Evolutionary conservation across 2,797 vertebrate species (phyloP).

Genomic region (Argyrosomus regius): DNA sequence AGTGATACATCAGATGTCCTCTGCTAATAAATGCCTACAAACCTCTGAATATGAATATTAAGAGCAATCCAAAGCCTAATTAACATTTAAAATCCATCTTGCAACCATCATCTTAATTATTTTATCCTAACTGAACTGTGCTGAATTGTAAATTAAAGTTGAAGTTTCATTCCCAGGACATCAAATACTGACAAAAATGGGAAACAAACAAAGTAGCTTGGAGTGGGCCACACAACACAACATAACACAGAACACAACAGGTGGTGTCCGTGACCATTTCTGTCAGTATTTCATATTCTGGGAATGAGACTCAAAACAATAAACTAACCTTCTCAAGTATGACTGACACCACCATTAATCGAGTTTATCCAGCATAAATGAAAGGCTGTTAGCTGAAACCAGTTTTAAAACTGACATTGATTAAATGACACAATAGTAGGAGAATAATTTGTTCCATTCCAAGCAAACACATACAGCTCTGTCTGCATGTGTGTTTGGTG

Average conservation of each 20-base stretch:
- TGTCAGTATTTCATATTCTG: too few relatives aligned
- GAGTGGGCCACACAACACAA: too few relatives aligned
- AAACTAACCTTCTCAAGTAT: too few relatives aligned
- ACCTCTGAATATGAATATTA: neutral
- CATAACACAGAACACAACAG: too few relatives aligned
- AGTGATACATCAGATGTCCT: neutral
- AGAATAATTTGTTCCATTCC: neutral
- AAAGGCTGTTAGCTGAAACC: neutral
- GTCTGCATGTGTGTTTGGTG: neutral
- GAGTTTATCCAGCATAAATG: neutral
- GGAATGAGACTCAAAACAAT: too few relatives aligned
- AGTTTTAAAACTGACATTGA: neutral
- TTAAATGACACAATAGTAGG: neutral
- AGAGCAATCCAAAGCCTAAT: neutral
- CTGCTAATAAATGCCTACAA: neutral
- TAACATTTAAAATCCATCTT: neutral
- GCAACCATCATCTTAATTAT: neutral
- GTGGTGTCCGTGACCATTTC: too few relatives aligned
- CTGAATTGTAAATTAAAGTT: neutral
- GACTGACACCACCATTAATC: neutral
- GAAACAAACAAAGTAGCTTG: too few relatives aligned
- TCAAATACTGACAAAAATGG: too few relatives aligned
- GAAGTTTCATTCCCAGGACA: too few relatives aligned
- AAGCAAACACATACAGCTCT: neutral
- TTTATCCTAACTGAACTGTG: neutral